Base-by-base conservation (phyloP, 2,113 vertebrate genomes). In the Choloepus hoffmanni region DNA sequence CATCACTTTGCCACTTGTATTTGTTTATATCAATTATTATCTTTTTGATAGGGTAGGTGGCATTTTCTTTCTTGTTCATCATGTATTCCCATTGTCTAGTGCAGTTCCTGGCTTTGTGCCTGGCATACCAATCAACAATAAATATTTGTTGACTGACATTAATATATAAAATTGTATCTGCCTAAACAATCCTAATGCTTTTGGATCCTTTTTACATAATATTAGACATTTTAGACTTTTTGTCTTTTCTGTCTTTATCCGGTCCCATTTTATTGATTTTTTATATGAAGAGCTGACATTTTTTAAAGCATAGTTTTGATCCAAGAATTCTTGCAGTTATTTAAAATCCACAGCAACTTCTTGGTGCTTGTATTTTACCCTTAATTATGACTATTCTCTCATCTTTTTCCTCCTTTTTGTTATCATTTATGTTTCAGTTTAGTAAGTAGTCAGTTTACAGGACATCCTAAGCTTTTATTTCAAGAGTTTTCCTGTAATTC, bases 271-370 rank as follows among this genome's bases (percentile, higher is more conserved):
- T 79, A 89, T 84, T 40, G 50, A 92, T 36, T 78, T 63, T 21
- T 85, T 24, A 36, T 85, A 48, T n/a, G 21, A 79, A 93, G 23
- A 93, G 30, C 40, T 88, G 24, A 85, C 5, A 40, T n/a, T 79
- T 86, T 83, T 90, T 30, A 94, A 89, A 92, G 28, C n/a, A 79
- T 18, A 2, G 65, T 50, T 89, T 91, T 67, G 45, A 63, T 94
- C 68, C 55, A 55, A 83, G 90, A 92, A 48, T 48, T 89, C 36
- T 43, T 68, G 19, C 7, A 88, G 30, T 79, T 79, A 83, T 78
- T 86, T 73, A 84, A 90, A 95, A 88, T 84, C 12, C n/a, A 45
- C 30, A 72, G 45, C 16, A 53, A 43, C 21, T 70, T 70, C 55
- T 73, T 81, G 68, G 26, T 81, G 50, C 53, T 94, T 48, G 24